Evolutionary conservation across 2,113 vertebrate genomes (phyloP).

Genomic region (Bubo blakistoni): DNA sequence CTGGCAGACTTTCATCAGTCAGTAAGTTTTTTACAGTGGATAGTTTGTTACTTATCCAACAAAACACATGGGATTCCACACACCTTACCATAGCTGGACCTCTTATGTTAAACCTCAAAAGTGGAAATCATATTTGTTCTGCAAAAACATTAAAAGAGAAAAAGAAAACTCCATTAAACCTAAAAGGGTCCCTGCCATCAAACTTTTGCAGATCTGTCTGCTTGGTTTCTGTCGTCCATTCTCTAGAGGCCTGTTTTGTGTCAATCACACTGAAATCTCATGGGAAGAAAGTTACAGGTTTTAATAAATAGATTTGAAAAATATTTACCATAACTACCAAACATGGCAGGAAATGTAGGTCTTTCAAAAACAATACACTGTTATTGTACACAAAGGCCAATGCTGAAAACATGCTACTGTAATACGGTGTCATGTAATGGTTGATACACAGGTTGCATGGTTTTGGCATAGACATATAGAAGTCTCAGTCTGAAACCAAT

Average conservation of each 20-base stretch:
- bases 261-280: background rate
- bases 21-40: background rate
- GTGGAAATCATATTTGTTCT: background rate
- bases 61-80: background rate
- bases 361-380: background rate
- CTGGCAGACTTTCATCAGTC: background rate
- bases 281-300: background rate
- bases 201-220: background rate
- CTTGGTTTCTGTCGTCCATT: background rate
- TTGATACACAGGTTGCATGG: background rate
- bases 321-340: background rate
- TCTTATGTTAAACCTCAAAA: background rate
- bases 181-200: background rate
- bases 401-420: background rate
- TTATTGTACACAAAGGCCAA: background rate
- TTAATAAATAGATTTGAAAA: background rate
- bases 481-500: background rate
- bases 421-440: background rate
- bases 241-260: background rate
- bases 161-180: background rate
- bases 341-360: background rate
- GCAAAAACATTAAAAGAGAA: background rate
- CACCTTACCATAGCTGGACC: background rate
- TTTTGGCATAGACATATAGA: background rate
- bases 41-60: background rate